Evolutionary conservation across 2,797 vertebrate species (phyloP).

Genomic region (Macropus fuliginosus): DNA sequence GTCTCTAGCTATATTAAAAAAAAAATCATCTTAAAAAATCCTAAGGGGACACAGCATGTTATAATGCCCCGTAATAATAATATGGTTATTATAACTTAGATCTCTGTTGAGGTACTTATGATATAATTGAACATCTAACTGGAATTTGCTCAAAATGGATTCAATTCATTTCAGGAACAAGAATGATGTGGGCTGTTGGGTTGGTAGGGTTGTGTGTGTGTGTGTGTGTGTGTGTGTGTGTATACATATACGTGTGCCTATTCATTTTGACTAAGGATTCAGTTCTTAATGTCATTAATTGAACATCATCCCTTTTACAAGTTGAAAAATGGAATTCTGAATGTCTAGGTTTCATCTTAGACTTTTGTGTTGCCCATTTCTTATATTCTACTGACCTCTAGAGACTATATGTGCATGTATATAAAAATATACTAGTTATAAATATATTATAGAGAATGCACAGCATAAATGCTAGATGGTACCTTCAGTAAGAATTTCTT

Average conservation of each 20-base stretch:
- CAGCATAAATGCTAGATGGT: neutral
- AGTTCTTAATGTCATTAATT: conserved; percentile 79
- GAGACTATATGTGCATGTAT: conserved; percentile 84
- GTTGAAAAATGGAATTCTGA: conserved; percentile 71
- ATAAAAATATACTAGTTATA: conserved; percentile 53
- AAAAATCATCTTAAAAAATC: conserved; percentile 54
- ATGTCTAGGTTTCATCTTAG: conserved; percentile 63
- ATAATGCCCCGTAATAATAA: conserved; percentile 77
- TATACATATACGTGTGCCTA: conserved; percentile 59
- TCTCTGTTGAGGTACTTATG: conserved; percentile 80
- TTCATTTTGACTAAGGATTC: conserved; percentile 84
- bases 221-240: conserved; percentile 75
- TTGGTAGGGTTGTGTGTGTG: conserved; percentile 52
- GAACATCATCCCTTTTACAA: conserved; percentile 75
- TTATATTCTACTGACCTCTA: conserved; percentile 90
- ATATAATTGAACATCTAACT: conserved; percentile 80
- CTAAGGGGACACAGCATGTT: conserved; percentile 49
- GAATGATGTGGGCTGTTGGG: conserved; percentile 75
- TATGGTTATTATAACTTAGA: conserved; percentile 76
- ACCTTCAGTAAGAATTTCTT: neutral
- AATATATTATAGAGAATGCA: conserved; percentile 33
- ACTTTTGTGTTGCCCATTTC: conserved; percentile 82
- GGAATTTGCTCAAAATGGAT: conserved; percentile 84
- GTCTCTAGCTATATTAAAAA: neutral
- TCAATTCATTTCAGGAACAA: conserved; percentile 82